These are phyloP conservation scores for Chrysomela aeneicollis DNA, from an alignment of 2,888 invertebrate genomes.

Conservation along the genomic window DNA sequence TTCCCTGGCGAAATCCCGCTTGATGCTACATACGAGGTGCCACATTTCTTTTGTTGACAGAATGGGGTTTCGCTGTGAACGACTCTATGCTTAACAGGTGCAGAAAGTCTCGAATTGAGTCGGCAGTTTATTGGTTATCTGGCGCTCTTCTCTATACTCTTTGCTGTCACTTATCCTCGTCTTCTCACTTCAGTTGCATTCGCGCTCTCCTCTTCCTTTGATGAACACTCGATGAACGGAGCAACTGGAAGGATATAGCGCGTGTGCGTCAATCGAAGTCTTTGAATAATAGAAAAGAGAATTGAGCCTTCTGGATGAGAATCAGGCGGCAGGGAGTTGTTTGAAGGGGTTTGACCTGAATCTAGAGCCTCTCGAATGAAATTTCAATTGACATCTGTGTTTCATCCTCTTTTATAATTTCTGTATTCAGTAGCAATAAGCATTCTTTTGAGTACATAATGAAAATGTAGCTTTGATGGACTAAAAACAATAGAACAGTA, in stretches of 20 bases:
- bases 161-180: not conserved
- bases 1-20: not conserved
- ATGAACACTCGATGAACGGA: not conserved
- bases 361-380: no score
- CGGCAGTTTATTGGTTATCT: no score
- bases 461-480: no score
- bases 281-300: no score
- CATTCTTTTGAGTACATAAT: no score
- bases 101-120: not conserved
- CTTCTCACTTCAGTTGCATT: no score
- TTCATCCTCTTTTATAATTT: no score
- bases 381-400: no score
- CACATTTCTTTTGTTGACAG: not conserved
- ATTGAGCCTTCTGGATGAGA: no score
- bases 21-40: not conserved
- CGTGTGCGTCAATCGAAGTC: not conserved
- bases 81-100: not conserved
- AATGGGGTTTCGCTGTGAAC: not conserved
- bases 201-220: not conserved
- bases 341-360: not conserved
- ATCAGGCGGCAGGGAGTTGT: no score
- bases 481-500: no score
- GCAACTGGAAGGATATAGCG: not conserved
- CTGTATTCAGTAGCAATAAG: no score
- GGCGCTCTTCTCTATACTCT: not conserved